Evolutionary conservation across 1,140 invertebrate species (phyloP).

Genomic region (Drosophila tsacasi): DNA sequence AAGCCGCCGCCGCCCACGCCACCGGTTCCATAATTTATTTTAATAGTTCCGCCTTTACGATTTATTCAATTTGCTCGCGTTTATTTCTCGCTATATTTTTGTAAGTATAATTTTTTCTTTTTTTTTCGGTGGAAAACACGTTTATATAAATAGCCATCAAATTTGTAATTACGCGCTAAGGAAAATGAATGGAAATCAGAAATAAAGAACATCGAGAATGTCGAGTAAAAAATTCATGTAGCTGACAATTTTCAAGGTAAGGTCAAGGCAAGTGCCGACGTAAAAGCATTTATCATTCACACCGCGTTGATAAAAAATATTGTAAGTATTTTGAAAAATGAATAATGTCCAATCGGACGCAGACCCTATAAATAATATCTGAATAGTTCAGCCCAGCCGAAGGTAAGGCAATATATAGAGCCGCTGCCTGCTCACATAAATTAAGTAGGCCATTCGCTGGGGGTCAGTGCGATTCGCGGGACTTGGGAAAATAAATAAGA

Average conservation of each 20-base stretch:
- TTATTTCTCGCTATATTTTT: slow-evolving; percentile 23
- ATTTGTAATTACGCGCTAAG: slow-evolving; percentile 66
- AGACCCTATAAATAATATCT: slow-evolving; percentile 52
- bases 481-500: slow-evolving; percentile 35
- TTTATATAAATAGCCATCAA: slow-evolving; percentile 65
- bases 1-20: slow-evolving; percentile 44
- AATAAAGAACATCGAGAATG: slow-evolving; percentile 19
- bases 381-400: slow-evolving; percentile 23
- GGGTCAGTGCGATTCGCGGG: slow-evolving; percentile 38
- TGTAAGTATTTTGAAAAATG: slow-evolving; percentile 35
- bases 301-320: slow-evolving; percentile 10
- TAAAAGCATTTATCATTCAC: slow-evolving; percentile 63
- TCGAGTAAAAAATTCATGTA: slow-evolving; percentile 57
- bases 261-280: slow-evolving; percentile 71
- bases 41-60: slow-evolving; percentile 76
- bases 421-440: slow-evolving; percentile 16
- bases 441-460: slow-evolving; percentile 46
- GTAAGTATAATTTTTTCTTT: slow-evolving; percentile 14
- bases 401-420: slow-evolving; percentile 21
- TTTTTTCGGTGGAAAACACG: slow-evolving; percentile 37
- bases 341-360: slow-evolving; percentile 23
- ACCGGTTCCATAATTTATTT: slow-evolving; percentile 74
- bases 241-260: slow-evolving; percentile 71
- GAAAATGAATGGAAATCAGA: slow-evolving; percentile 40
- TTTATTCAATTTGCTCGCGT: slow-evolving; percentile 61